These are phyloP conservation scores for Hirudo medicinalis DNA, from an alignment of 1,140 invertebrate species.

Conservation along the genomic window DNA sequence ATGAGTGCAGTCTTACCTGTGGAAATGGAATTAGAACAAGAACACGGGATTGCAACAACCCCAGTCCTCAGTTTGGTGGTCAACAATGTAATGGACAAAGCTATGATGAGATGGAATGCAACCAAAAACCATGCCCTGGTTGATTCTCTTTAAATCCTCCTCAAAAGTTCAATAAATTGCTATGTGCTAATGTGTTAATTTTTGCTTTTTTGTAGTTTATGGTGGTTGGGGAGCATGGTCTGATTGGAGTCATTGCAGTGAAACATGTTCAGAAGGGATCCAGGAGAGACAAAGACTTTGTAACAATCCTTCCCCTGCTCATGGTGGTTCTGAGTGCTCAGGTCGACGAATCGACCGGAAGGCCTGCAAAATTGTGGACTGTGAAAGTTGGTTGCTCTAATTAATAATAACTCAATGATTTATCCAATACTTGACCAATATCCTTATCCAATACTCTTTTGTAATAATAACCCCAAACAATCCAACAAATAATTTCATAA, in stretches of 20 bases:
- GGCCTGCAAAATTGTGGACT: constrained; percentile 26
- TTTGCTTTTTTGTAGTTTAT: constrained; percentile 27
- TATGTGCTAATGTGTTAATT: too few relatives aligned
- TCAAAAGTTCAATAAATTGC: constrained; percentile 18
- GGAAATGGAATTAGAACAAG: constrained; percentile 32
- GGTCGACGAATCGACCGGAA: constrained; percentile 26
- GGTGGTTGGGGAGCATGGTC: constrained; percentile 35
- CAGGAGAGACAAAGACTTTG: constrained; percentile 29
- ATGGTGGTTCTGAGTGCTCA: constrained; percentile 29
- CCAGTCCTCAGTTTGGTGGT: constrained; percentile 32
- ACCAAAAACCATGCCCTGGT: constrained; percentile 35
- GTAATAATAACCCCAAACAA: too few relatives aligned
- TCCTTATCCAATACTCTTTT: too few relatives aligned
- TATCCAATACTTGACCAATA: too few relatives aligned
- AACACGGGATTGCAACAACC: constrained; percentile 34
- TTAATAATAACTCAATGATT: too few relatives aligned
- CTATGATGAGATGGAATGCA: constrained; percentile 30
- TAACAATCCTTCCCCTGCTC: constrained; percentile 30
- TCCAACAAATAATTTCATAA: too few relatives aligned
- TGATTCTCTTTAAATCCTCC: constrained; percentile 4
- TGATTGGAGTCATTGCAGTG: constrained; percentile 31
- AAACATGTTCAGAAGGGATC: constrained; percentile 31
- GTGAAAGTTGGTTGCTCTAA: constrained; percentile 27
- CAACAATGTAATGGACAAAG: constrained; percentile 29
- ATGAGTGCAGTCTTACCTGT: constrained; percentile 35